Evolutionary conservation across 2,797 vertebrate species (phyloP).

Genomic region (Clamator glandarius): DNA sequence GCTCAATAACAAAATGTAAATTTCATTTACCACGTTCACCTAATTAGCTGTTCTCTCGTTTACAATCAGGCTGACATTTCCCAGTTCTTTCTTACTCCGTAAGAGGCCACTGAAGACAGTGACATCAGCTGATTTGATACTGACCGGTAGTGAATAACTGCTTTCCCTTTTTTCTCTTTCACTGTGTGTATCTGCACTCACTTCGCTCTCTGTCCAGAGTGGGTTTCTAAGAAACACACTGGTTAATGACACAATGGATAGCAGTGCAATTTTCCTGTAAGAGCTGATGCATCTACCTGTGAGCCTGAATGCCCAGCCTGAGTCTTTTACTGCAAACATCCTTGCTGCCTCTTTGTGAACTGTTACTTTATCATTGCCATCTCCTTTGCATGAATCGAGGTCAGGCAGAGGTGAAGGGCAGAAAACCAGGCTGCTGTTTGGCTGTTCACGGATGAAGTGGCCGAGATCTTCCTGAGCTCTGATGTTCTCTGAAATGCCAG

Average conservation of each 20-base stretch:
- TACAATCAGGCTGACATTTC: not conserved
- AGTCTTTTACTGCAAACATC: not conserved
- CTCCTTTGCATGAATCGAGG: not conserved
- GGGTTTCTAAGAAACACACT: not conserved
- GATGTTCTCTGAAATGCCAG: not conserved
- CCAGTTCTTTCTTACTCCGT: not conserved
- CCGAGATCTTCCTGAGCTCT: not conserved
- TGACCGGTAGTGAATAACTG: not conserved
- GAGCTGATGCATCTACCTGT: not conserved
- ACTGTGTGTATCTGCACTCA: rapidly evolving
- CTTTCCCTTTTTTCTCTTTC: not conserved
- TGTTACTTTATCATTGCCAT: not conserved
- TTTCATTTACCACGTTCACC: not conserved
- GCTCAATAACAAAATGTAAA: not conserved
- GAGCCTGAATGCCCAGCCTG: not conserved
- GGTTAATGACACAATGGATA: rapidly evolving
- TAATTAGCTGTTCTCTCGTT: not conserved
- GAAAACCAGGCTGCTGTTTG: not conserved
- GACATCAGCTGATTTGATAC: not conserved
- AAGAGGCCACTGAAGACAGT: not conserved
- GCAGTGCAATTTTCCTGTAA: not conserved
- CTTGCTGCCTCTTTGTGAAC: not conserved
- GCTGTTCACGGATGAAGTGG: not conserved
- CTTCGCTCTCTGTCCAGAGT: not conserved
- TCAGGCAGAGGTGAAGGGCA: not conserved